phyloP scores from a whole-genome alignment of 2,888 invertebrate species.

The Leptopilina syphax region DNA sequence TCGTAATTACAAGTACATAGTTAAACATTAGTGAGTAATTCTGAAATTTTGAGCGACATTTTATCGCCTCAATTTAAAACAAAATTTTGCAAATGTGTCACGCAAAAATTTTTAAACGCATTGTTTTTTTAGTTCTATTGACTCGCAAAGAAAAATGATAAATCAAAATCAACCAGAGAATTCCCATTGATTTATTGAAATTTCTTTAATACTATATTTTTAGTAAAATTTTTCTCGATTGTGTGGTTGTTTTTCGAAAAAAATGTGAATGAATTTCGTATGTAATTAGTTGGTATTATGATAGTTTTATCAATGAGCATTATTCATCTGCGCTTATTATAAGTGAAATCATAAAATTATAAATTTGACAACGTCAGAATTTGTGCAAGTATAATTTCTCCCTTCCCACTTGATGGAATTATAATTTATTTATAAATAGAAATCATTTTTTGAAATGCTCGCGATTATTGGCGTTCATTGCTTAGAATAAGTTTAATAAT shows the following conservation, averaged over 20 bases:
- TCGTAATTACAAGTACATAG: slow-evolving; percentile 26
- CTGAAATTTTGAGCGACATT: slow-evolving; percentile 24
- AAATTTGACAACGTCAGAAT: slow-evolving; percentile 31
- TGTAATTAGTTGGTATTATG: slow-evolving; percentile 28
- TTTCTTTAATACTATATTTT: not conserved
- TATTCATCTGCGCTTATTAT: slow-evolving; percentile 38
- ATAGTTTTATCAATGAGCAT: slow-evolving; percentile 19
- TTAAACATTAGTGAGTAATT: slow-evolving; percentile 28
- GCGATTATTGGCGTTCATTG: slow-evolving; percentile 12
- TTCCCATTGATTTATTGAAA: not conserved
- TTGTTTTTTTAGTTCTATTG: not conserved
- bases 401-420: slow-evolving; percentile 18
- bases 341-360: slow-evolving; percentile 35
- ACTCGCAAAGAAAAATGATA: slow-evolving; percentile 8
- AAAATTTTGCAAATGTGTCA: not conserved
- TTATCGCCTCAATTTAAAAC: not conserved
- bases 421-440: slow-evolving; percentile 17
- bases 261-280: slow-evolving; percentile 14
- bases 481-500: slow-evolving; percentile 63
- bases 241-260: slow-evolving; percentile 21
- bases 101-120: not conserved
- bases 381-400: slow-evolving; percentile 35
- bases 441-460: slow-evolving; percentile 6
- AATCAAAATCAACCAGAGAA: not conserved
- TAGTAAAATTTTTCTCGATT: slow-evolving; percentile 6